These are phyloP conservation scores for Oncorhynchus gorbuscha DNA, from an alignment of 2,113 vertebrate species.

Conservation along the genomic window DNA sequence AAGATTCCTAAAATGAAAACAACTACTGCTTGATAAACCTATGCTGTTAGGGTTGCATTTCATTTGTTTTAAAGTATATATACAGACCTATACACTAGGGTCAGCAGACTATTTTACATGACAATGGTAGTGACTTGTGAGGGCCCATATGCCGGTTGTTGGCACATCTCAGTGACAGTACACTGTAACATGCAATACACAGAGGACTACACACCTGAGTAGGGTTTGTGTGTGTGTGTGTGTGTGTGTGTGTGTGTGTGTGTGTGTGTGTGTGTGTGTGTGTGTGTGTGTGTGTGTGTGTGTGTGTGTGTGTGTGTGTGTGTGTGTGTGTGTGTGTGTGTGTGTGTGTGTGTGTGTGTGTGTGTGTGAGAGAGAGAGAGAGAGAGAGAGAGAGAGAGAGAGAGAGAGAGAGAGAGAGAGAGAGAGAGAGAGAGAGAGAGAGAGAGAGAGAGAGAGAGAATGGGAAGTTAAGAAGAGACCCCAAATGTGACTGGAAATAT, in stretches of 20 bases:
- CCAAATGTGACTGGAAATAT: too few species aligned
- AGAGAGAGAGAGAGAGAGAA: too few species aligned
- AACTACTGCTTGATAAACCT: conserved; percentile 38
- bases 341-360: too few species aligned
- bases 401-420: too few species aligned
- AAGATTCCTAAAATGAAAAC: conserved; percentile 58
- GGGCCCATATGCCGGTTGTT: conserved; percentile 49
- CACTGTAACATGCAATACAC: conserved; percentile 10
- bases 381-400: too few species aligned
- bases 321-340: not conserved
- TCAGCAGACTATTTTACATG: conserved; percentile 59
- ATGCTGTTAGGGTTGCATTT: conserved; percentile 52
- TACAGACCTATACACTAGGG: conserved; percentile 8
- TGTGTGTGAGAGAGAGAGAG: too few species aligned
- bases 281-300: not conserved
- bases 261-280: conserved; percentile 5
- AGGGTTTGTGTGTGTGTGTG: too few species aligned
- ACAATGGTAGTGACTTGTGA: conserved; percentile 64
- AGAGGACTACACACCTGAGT: not conserved
- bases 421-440: too few species aligned
- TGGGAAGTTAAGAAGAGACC: too few species aligned
- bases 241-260: conserved; percentile 10
- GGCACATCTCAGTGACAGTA: conserved; percentile 34
- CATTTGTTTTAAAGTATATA: conserved; percentile 56
- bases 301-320: not conserved